Evolutionary conservation across 2,797 vertebrate species (phyloP).

Genomic region (Phoeniculus purpureus): DNA sequence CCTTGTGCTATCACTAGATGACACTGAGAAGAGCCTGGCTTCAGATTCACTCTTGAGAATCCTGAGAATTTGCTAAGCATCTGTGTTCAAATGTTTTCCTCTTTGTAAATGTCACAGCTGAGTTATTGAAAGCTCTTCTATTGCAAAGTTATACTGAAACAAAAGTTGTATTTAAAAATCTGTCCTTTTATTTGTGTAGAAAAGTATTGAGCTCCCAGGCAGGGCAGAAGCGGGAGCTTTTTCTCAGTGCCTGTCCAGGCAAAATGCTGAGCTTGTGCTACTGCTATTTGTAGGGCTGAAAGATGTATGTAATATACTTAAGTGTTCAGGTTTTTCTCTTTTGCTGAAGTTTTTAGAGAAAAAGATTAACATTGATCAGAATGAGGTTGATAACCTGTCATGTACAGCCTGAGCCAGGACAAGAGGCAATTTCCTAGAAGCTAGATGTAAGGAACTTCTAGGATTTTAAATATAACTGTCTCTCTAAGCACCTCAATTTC

Average conservation of each 20-base stretch:
- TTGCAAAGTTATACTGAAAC: constrained; percentile 8
- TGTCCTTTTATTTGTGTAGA: not conserved
- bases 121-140: constrained; percentile 34
- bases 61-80: constrained; percentile 9
- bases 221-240: not conserved
- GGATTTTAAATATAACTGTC: not conserved
- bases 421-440: not conserved
- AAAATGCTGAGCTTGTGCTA: not conserved
- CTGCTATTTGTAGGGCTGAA: not conserved
- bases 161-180: constrained; percentile 15
- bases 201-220: not conserved
- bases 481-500: not conserved
- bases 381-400: not conserved
- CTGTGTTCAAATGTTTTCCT: constrained; percentile 12
- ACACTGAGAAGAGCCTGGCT: no score
- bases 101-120: constrained; percentile 45
- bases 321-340: not conserved
- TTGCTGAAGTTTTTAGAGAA: not conserved
- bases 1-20: no score
- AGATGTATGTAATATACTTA: not conserved
- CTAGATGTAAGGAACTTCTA: not conserved
- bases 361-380: not conserved
- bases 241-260: not conserved
- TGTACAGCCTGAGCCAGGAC: not conserved
- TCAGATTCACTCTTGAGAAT: constrained; percentile 23